Base-by-base conservation (phyloP, 2,113 vertebrate species). In the Lichenostomus cassidix region DNA sequence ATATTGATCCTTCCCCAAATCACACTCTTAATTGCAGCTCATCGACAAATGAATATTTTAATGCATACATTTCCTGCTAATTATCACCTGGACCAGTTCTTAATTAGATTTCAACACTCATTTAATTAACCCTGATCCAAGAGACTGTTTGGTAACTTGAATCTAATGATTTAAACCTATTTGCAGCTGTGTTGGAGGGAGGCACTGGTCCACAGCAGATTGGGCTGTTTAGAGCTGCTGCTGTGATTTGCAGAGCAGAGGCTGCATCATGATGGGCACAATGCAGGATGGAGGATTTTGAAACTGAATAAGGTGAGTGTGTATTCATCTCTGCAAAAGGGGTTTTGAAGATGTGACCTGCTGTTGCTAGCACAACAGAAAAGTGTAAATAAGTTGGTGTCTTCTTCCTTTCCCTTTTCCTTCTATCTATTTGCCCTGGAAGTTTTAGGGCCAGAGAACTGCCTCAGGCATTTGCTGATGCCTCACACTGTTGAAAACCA, bases 51-150 rank as follows among this genome's bases (percentile, higher is more conserved):
- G 95, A 97, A 97, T 98, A 97, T 97, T 97, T 97, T 97, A 97
- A 98, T 97, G 96, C 94, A 97, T 97, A 98, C 97, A 97, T 97
- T 97, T 98, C 97, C 97, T 97, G 95, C 95, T 97, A 97, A 97
- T 97, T 96, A 96, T 97, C 96, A 94, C 95, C 96, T 96, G 85
- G 83, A 90, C 94, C 78, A 86, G 91, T 95, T 94, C 95, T 96
- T 98, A 97, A 98, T 97, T 97, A 97, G 96, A 97, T 95, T 95
- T 97, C 96, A 92, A 92, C 95, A 96, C 89, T 97, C 94, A 95
- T 96, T 97, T 97, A 97, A 98, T 98, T 97, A 98, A 97, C 97
- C 91, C 95, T 96, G 96, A 97, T 96, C 95, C 71, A 85, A 95
- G 92, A 95, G 73, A 88, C 90, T 96, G 69, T 96, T 96, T 92